Percentiles rank a stretch among this genome's conserved stretches.
These are phyloP conservation scores for Muscicapa comitata DNA, from an alignment of 2,797 vertebrate species.

Conservation along the genomic window DNA sequence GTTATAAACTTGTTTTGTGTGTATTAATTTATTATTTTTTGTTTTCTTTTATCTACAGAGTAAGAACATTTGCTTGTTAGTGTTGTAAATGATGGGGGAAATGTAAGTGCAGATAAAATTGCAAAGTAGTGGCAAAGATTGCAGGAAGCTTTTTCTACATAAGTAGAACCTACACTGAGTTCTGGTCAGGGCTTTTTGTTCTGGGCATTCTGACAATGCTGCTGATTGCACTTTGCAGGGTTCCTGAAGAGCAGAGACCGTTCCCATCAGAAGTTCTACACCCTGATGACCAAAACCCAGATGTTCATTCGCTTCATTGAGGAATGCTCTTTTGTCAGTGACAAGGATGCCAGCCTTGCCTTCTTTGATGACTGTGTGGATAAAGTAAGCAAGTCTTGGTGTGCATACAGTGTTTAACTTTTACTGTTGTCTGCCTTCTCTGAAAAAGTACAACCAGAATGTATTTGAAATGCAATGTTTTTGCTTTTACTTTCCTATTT, in stretches of 20 bases:
- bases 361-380: slow-evolving; percentile 99
- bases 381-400: slow-evolving; percentile 86
- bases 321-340: slow-evolving; percentile 98
- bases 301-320: slow-evolving; percentile 99
- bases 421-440: neutral
- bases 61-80: neutral
- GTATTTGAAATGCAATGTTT: neutral
- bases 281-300: slow-evolving; percentile 96
- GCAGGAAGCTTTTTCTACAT: neutral
- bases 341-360: slow-evolving; percentile 95
- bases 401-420: slow-evolving; percentile 4
- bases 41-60: neutral
- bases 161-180: rapidly evolving
- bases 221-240: slow-evolving; percentile 73
- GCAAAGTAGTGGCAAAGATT: neutral
- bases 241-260: slow-evolving; percentile 96
- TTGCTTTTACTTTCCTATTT: neutral
- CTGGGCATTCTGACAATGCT: neutral
- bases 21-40: neutral
- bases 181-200: neutral
- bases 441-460: neutral
- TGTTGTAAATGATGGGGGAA: neutral
- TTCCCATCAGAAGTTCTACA: slow-evolving; percentile 98
- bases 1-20: neutral
- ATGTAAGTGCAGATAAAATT: neutral